phyloP scores from a whole-genome alignment of 2,113 vertebrate species.

The Dicerorhinus sumatrensis region DNA sequence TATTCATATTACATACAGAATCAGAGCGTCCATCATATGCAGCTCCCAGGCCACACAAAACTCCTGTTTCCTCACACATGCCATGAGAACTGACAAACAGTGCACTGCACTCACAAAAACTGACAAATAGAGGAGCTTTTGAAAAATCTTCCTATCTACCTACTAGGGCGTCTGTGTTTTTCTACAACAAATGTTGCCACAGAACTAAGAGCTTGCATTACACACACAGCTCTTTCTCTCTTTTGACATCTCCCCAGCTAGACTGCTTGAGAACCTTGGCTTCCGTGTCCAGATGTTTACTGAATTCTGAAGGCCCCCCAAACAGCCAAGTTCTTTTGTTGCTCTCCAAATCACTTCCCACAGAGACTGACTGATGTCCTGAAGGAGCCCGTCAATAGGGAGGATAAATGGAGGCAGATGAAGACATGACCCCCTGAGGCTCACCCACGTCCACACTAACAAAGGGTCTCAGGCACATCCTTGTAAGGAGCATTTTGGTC shows the following conservation, averaged over 20 bases:
- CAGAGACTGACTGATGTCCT: slow-evolving; percentile 81
- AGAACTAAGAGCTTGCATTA: slow-evolving; percentile 32
- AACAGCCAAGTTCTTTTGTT: slow-evolving; percentile 79
- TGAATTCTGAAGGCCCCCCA: slow-evolving; percentile 78
- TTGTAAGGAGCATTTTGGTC: slow-evolving; percentile 81
- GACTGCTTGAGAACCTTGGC: slow-evolving; percentile 82
- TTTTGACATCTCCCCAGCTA: slow-evolving; percentile 73
- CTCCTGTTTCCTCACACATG: slow-evolving; percentile 34
- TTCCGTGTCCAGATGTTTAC: slow-evolving; percentile 82
- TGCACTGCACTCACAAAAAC: slow-evolving; percentile 44
- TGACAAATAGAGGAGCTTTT: slow-evolving; percentile 63
- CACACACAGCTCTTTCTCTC: slow-evolving; percentile 70
- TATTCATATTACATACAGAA: background rate
- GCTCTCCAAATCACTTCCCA: slow-evolving; percentile 82
- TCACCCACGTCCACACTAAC: slow-evolving; percentile 68
- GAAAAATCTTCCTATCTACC: slow-evolving; percentile 68
- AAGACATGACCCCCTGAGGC: slow-evolving; percentile 82
- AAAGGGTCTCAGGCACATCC: slow-evolving; percentile 77
- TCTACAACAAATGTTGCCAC: slow-evolving; percentile 62
- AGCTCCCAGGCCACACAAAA: background rate
- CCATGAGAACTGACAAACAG: slow-evolving; percentile 29
- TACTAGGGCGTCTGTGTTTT: slow-evolving; percentile 60
- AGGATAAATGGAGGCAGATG: slow-evolving; percentile 82
- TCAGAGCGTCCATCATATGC: background rate
- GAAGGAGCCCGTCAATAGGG: slow-evolving; percentile 80